Evolutionary conservation across 2,888 invertebrate species (phyloP), one percentile per base, ranked within the genome.

Genomic region (Catonia carolina): DNA sequence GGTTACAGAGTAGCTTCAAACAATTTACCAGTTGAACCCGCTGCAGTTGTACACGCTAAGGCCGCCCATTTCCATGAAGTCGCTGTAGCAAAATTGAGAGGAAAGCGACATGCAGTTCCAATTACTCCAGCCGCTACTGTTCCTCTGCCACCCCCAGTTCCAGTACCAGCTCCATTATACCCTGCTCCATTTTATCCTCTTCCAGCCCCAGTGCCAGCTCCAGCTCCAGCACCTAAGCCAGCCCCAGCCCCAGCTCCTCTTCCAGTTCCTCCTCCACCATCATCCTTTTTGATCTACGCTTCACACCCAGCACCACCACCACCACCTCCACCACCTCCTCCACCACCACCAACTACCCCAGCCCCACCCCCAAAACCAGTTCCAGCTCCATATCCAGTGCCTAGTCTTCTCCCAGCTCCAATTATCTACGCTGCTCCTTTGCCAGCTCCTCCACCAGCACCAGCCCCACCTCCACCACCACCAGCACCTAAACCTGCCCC

Each of bases 1-100:
- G 73, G 72, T 36, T 75, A 72, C 71, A 70, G 73, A 52, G 75
- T 73, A 23, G 71, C 71, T 58, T 69, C 72, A 67, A 74, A 75
- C 66, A 73, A 71, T 59, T 68, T 74, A 18, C 73, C 72, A 52
- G 66, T 69, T 47, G 70, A 61, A 59, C 67, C 63, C 53, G 63
- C 67, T 39, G 66, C 65, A 55, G 75, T 77, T 8, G 72, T 71
- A 7, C 71, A 71, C 54, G 76, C 76, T 20, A 74, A 73, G 61
- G 72, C 71, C 22, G 72, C 72, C n/a, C 75, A 74, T 65, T 64
- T 70, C 42, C 72, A 69, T 47, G 67, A 69, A 31, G 67, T 71
- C 52, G 68, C 68, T 12, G 63, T 39, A 56, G 48, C 64, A 22
- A 45, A 45, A 27, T 5, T 23, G 3, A 17, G 45, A 18, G 45